These are phyloP conservation scores for Micrasema longulum DNA, from an alignment of 1,140 invertebrate genomes.

Conservation along the genomic window DNA sequence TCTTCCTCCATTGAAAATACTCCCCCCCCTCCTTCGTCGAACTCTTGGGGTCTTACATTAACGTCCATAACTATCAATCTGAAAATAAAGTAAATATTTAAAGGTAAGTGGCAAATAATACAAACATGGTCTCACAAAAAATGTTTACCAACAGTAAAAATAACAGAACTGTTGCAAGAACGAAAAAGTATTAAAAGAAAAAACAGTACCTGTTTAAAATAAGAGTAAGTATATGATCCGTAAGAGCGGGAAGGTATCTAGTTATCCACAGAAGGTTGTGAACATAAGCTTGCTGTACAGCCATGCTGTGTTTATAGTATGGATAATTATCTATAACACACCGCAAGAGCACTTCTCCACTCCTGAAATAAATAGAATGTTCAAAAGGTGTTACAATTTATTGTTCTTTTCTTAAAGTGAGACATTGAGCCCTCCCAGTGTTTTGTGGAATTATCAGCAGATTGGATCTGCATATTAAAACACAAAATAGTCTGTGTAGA, in stretches of 20 bases:
- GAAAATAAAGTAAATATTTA: constrained; percentile 47
- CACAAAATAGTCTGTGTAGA: too few relatives aligned
- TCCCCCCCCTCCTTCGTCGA: constrained; percentile 24
- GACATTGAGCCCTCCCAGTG: too few relatives aligned
- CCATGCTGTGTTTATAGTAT: constrained; percentile 63
- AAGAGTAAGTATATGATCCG: constrained; percentile 62
- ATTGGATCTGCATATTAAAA: too few relatives aligned
- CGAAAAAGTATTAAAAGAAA: too few relatives aligned
- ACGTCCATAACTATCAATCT: constrained; percentile 66
- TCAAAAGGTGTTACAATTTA: too few relatives aligned
- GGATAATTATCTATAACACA: constrained; percentile 64
- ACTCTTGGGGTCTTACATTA: constrained; percentile 57
- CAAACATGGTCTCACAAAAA: too few relatives aligned
- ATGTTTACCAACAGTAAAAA: too few relatives aligned
- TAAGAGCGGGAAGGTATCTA: constrained; percentile 63
- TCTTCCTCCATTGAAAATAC: constrained; percentile 62
- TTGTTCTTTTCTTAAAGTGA: too few relatives aligned
- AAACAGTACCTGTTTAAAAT: constrained; percentile 66
- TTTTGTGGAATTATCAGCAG: too few relatives aligned
- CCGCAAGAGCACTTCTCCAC: constrained; percentile 62
- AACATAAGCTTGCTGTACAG: constrained; percentile 61
- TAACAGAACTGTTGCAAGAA: too few relatives aligned
- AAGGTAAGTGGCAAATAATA: constrained; percentile 7
- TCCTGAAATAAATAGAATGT: too few relatives aligned
- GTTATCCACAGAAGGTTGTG: constrained; percentile 67